Percentiles rank a stretch among this genome's conserved stretches.
phyloP scores from a whole-genome alignment of 2,113 vertebrate genomes.

The Ochotona princeps region DNA sequence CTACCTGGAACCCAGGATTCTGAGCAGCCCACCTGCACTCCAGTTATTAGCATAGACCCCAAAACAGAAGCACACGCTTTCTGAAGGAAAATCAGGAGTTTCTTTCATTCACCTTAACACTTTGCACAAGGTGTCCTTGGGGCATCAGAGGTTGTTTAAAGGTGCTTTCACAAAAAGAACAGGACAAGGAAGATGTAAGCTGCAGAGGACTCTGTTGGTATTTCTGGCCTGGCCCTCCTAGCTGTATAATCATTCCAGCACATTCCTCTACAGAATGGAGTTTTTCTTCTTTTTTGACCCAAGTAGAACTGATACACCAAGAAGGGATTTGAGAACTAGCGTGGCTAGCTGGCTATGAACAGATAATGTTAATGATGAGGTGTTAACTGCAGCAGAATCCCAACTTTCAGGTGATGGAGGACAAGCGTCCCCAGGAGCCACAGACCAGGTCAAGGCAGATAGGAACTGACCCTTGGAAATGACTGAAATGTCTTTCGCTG shows the following conservation, averaged over 20 bases:
- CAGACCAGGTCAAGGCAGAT: fast-evolving
- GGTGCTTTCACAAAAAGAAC: neutral
- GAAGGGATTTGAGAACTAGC: neutral
- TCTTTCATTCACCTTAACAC: neutral
- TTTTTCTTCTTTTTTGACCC: neutral
- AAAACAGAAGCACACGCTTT: neutral
- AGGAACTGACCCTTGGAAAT: neutral
- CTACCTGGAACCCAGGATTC: neutral
- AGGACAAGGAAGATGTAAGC: neutral
- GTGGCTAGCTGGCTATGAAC: neutral
- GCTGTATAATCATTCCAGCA: neutral
- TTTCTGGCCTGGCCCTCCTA: neutral
- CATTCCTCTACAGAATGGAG: no score
- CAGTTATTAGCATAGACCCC: no score
- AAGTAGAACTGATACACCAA: neutral
- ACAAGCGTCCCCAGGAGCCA: neutral
- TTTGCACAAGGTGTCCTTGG: neutral
- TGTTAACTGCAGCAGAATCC: neutral
- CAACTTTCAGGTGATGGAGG: neutral
- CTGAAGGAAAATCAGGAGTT: neutral
- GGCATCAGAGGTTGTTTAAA: neutral
- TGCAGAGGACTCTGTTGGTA: neutral
- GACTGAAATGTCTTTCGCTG: neutral
- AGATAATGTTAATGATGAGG: neutral
- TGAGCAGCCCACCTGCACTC: neutral